Evolutionary conservation across 2,888 invertebrate species (phyloP), one percentile per base, ranked within the genome.

Genomic region (Scrobipalpa costella): DNA sequence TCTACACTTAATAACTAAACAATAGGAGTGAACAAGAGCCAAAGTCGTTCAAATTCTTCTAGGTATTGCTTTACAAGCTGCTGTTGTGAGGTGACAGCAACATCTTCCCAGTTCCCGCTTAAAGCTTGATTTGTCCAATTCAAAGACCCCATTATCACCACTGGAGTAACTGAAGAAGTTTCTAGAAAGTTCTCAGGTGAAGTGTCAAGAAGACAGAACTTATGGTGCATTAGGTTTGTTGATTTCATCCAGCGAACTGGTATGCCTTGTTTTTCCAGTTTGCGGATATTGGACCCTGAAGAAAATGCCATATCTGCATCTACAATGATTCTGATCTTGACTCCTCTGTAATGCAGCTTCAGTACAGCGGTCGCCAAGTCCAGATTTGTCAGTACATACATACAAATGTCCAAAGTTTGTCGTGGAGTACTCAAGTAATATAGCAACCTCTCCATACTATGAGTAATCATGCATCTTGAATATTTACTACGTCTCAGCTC

Each of bases 121-220:
- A 95, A 84, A 0, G 94, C 95, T 74, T 94, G 92, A 70, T 92
- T 90, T 0, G 96, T 96, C 95, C 95, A 96, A 79, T 96, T 96
- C 66, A 95, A 88, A 0, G 95, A 95, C 0, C 96, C 96, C 58
- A 90, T 92, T 57, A 95, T 90, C 0, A 86, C 69, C 52, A 81
- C 72, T 5, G 88, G 85, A 3, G 71, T 75, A 1, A 61, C 57
- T 0, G 62, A 8, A 47, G 58, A 38, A 19, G 36, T 38, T 15
- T 11, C 44, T 0, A 40, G 7, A 13, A 66, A 64, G 55, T 76
- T 68, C 2, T 69, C 71, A 65, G 67, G 67, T 7, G 73, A 63
- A 7, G 82, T 75, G 73, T 96, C 96, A n/a, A 94, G 82, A 6
- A 96, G 77, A 57, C 93, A 93, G 83, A 95, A 96, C 79, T 97